Evolutionary conservation across 2,888 invertebrate species (phyloP).

Genomic region (Noctua comes): DNA sequence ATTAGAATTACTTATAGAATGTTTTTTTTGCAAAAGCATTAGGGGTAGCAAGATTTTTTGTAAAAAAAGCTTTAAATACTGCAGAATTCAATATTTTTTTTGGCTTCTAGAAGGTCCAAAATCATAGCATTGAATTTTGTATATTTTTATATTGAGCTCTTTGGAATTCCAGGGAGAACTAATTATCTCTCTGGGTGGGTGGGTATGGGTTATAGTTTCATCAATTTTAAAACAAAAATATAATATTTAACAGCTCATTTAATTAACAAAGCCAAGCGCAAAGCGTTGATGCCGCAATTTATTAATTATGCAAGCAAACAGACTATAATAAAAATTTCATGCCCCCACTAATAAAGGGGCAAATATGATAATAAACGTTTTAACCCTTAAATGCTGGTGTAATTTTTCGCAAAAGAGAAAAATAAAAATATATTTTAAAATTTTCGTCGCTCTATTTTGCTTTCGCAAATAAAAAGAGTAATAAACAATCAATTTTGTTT

Average conservation of each 20-base stretch:
- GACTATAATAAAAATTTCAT: constrained; percentile 41
- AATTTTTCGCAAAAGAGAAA: constrained; percentile 20
- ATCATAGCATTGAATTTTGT: neutral
- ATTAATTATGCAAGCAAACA: constrained; percentile 54
- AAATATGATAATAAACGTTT: constrained; percentile 50
- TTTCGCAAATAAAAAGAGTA: constrained; percentile 53
- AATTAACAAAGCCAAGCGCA: constrained; percentile 17
- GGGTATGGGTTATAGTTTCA: neutral
- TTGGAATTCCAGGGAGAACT: neutral
- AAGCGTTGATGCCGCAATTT: constrained; percentile 27
- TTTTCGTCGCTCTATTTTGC: constrained; percentile 30
- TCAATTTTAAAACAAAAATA: constrained; percentile 20
- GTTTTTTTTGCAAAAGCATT: neutral
- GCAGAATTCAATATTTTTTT: neutral
- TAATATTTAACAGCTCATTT: constrained; percentile 33
- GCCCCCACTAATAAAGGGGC: constrained; percentile 25
- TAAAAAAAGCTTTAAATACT: neutral
- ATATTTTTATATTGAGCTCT: neutral
- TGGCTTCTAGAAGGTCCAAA: neutral
- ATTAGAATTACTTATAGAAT: constrained; percentile 13
- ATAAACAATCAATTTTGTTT: constrained; percentile 66
- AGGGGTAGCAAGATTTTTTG: neutral
- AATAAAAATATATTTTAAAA: constrained; percentile 27
- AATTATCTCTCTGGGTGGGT: constrained; percentile 1
- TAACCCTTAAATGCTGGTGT: constrained; percentile 48